These are phyloP conservation scores for Drosophila pegasa DNA, from an alignment of 2,888 invertebrate species.

Conservation along the genomic window DNA sequence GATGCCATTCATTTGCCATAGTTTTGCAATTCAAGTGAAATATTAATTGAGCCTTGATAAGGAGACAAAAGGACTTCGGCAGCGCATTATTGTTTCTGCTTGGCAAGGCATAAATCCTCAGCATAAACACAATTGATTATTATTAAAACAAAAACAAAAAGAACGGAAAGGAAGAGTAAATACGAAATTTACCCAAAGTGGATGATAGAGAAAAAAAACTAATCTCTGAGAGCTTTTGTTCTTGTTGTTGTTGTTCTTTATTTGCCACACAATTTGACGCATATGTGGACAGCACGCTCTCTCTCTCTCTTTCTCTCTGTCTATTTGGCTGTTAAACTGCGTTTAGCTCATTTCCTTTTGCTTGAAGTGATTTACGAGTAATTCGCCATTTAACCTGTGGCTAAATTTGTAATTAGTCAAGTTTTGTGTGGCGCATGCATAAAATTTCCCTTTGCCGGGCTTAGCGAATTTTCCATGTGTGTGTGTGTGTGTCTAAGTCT, in stretches of 20 bases:
- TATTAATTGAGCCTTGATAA: conserved; percentile 60
- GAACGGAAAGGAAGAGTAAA: neutral
- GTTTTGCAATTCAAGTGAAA: conserved; percentile 35
- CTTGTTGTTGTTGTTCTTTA: conserved; percentile 37
- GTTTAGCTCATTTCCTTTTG: conserved; percentile 59
- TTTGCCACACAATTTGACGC: conserved; percentile 59
- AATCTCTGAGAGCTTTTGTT: conserved; percentile 43
- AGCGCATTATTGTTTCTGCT: conserved; percentile 49
- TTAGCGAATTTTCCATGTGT: conserved; percentile 35
- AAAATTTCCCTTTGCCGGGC: conserved; percentile 51
- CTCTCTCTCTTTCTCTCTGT: neutral
- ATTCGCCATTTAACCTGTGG: conserved; percentile 77
- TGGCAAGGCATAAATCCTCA: conserved; percentile 56
- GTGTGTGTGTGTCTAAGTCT: conserved; percentile 35
- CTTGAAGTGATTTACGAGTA: conserved; percentile 76
- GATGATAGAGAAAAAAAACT: conserved; percentile 42
- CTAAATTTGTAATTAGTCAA: conserved; percentile 78
- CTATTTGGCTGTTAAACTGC: conserved; percentile 19
- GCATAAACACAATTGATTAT: conserved; percentile 42
- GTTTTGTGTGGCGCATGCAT: conserved; percentile 63
- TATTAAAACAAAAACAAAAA: conserved; percentile 38
- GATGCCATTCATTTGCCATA: conserved; percentile 29
- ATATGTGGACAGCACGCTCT: conserved; percentile 16
- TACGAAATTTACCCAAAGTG: conserved; percentile 10
- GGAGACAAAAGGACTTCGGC: conserved; percentile 19